Percentiles rank a stretch among this genome's conserved stretches.
Conservation (phyloP, 2,888 invertebrate species). For the Drosophila mettleri region DNA sequence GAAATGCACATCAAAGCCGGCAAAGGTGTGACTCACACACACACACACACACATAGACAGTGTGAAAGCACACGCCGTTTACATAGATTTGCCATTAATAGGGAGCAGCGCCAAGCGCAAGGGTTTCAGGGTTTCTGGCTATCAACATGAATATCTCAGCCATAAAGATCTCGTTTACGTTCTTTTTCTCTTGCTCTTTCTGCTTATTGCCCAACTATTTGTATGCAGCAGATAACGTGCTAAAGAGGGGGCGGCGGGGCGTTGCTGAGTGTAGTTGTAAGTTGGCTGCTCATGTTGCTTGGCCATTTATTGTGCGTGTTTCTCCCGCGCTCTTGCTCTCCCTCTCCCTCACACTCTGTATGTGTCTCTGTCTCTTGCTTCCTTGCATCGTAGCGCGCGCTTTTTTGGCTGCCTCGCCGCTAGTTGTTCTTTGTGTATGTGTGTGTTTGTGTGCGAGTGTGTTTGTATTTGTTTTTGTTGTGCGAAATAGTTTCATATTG, state of each 20-base stretch:
- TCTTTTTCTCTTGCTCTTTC: constrained; percentile 6
- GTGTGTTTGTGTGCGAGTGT: constrained; percentile 6
- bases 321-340: too few relatives aligned
- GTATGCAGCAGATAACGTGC: constrained; percentile 41
- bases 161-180: constrained; percentile 41
- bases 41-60: constrained; percentile 2
- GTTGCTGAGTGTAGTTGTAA: neutral
- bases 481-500: constrained; percentile 73
- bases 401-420: constrained; percentile 18
- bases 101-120: constrained; percentile 22
- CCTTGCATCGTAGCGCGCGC: constrained; percentile 23
- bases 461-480: constrained; percentile 14
- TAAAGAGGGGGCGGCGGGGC: neutral
- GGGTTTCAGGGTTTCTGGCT: constrained; percentile 43
- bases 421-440: constrained; percentile 1
- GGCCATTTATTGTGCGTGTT: constrained; percentile 35
- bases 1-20: constrained; percentile 42
- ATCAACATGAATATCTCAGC: constrained; percentile 46
- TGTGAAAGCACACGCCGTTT: constrained; percentile 30
- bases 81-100: constrained; percentile 63
- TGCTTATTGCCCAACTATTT: constrained; percentile 59
- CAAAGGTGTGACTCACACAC: constrained; percentile 41
- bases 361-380: constrained; percentile 6
- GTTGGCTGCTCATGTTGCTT: constrained; percentile 36
- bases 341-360: neutral